Conservation (phyloP, 2,888 invertebrate genomes). For the Scaptomyza flava region DNA sequence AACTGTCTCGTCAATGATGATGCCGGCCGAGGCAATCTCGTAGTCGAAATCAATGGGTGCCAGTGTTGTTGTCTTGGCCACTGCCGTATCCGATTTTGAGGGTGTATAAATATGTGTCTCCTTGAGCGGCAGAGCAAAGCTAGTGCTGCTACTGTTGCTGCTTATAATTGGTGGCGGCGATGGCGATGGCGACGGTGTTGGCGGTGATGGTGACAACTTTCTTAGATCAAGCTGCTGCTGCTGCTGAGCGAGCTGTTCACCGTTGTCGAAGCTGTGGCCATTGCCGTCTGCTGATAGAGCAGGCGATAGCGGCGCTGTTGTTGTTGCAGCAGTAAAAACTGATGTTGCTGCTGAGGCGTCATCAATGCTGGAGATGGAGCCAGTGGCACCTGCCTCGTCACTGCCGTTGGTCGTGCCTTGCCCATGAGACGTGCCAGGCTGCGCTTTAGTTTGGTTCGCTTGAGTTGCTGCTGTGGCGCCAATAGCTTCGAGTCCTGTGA, state of each 20-base stretch:
- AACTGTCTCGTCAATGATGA: constrained; percentile 84
- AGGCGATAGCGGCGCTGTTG: constrained; percentile 76
- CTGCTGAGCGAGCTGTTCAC: constrained; percentile 58
- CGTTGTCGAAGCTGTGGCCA: constrained; percentile 66
- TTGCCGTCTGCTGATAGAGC: constrained; percentile 76
- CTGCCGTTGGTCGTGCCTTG: constrained; percentile 44
- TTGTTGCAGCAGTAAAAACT: constrained; percentile 68
- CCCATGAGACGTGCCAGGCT: constrained; percentile 77
- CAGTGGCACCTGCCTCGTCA: constrained; percentile 17
- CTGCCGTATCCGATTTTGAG: constrained; percentile 78
- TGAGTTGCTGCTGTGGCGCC: constrained; percentile 64
- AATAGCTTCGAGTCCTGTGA: constrained; percentile 69
- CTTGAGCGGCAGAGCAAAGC: constrained; percentile 82
- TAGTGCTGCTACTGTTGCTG: constrained; percentile 61
- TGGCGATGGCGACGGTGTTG: constrained; percentile 14
- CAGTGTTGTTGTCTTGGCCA: constrained; percentile 72
- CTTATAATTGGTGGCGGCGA: constrained; percentile 17
- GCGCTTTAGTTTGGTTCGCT: constrained; percentile 81
- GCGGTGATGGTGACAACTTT: constrained; percentile 23
- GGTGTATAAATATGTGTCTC: constrained; percentile 85
- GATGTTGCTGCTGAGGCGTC: constrained; percentile 73
- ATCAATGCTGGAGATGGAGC: constrained; percentile 38
- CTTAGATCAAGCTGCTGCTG: constrained; percentile 73
- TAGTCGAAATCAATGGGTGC: constrained; percentile 83
- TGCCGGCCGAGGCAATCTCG: constrained; percentile 83